Evolutionary conservation across 2,113 vertebrate genomes (phyloP).

Genomic region (Acrocephalus kingi): DNA sequence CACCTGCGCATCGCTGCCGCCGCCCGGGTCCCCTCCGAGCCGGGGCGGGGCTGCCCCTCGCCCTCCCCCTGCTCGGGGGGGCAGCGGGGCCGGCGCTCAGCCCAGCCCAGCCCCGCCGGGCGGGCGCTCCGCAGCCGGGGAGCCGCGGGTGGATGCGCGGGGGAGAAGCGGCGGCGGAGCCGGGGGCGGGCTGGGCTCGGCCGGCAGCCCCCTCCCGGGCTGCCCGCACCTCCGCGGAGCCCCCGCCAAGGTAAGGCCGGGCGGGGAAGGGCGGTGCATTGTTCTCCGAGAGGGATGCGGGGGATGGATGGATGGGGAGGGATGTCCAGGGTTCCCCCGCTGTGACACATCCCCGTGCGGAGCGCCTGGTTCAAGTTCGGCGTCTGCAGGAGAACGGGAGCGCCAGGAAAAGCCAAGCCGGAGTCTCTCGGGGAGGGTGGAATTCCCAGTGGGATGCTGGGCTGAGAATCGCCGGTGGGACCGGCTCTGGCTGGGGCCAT

Average conservation of each 20-base stretch:
- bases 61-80: neutral
- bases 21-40: neutral
- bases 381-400: neutral
- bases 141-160: neutral
- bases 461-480: neutral
- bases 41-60: slow-evolving; percentile 9
- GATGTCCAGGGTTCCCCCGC: neutral
- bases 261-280: neutral
- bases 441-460: neutral
- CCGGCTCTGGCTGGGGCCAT: neutral
- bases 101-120: neutral
- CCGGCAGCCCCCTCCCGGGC: neutral
- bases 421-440: neutral
- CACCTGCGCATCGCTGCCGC: neutral
- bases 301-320: neutral
- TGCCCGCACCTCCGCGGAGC: neutral
- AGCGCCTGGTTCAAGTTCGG: neutral
- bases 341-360: neutral
- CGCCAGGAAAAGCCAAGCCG: fast-evolving
- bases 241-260: slow-evolving; percentile 19
- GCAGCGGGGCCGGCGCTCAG: neutral
- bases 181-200: neutral
- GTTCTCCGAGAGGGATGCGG: neutral
- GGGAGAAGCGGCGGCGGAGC: neutral
- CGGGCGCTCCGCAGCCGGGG: no score